Evolutionary conservation across 2,797 vertebrate species (phyloP), one percentile per base, ranked within the genome.

Genomic region (Ambastaia sidthimunki): DNA sequence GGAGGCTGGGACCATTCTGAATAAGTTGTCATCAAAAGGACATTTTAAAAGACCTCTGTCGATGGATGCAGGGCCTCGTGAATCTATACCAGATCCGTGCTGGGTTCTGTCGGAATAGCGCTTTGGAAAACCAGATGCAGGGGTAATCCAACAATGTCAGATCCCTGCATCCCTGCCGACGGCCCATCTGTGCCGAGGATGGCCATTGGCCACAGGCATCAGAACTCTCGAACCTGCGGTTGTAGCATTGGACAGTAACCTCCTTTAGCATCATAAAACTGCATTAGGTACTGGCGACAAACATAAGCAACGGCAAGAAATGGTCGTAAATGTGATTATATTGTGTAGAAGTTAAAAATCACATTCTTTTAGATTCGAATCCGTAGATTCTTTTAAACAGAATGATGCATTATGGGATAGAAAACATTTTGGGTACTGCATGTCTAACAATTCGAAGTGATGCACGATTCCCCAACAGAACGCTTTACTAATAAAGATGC

Each of bases 111-210:
- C n/a, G 0, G 3, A 52, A 59, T 82, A 74, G 54, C 59, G 69
- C 31, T 16, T 65, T 57, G 23, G 67, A 66, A 70, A 69, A 68
- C 68, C 65, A 79, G 55, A 50, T 52, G 65, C 25, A 19, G 76
- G 62, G 41, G 55, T 70, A 73, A 72, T 31, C 34, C 62, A 67
- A 52, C 65, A 47, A 73, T 79, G 66, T 70, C 79, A 44, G 62
- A 54, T 68, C 67, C 62, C 71, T 18, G 70, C 76, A 73, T 80
- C 78, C 78, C 70, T 59, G 60, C 70, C 62, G 70, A 57, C 47
- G 70, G 62, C 70, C 78, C 78, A 80, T 80, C 78, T 80, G 78
- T 7, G 76, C 78, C 18, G 70, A 57, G 62, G 50, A 80, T 48
- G 70, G 69, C 52, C 75, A 47, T 25, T 77, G 75, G 65, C 77